Percentiles rank a stretch among this genome's conserved stretches.
Conservation (phyloP, 37 sponge, comb jelly and placozoan species). For the Lycopodina hypogea region DNA sequence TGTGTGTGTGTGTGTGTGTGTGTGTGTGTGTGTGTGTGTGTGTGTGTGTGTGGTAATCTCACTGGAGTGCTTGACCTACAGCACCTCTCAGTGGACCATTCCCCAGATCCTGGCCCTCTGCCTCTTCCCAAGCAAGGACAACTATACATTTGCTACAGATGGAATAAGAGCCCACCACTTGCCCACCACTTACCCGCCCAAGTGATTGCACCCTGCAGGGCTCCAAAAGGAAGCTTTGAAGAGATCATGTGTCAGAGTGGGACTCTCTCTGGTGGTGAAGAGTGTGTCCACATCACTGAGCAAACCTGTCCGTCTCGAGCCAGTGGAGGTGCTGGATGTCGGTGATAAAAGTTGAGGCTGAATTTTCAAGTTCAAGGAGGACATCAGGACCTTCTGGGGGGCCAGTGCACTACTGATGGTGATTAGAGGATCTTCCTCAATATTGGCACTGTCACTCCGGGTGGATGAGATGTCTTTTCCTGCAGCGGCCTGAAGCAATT, state of each 20-base stretch:
- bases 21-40: too few species aligned
- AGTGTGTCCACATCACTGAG: constrained; percentile 2
- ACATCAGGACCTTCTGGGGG: neutral
- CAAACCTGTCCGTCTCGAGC: constrained; percentile 6
- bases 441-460: neutral
- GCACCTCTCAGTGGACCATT: too few species aligned
- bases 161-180: neutral
- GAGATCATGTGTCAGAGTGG: constrained; percentile 14
- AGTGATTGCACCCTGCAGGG: constrained; percentile 20
- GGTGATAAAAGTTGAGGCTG: neutral
- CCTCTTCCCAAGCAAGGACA: too few species aligned
- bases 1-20: too few species aligned
- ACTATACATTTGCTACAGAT: too few species aligned
- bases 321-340: neutral
- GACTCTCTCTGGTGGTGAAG: neutral
- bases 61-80: too few species aligned
- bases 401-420: constrained; percentile 2
- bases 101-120: too few species aligned
- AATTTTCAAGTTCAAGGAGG: constrained; percentile 5
- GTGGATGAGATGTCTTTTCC: neutral
- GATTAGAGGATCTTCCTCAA: neutral
- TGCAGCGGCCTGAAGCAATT: neutral
- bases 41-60: too few species aligned
- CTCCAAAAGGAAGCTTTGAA: constrained; percentile 29
- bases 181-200: constrained; percentile 21